These are phyloP conservation scores for Synergus itoensis DNA, from an alignment of 2,888 invertebrate species.

Conservation along the genomic window DNA sequence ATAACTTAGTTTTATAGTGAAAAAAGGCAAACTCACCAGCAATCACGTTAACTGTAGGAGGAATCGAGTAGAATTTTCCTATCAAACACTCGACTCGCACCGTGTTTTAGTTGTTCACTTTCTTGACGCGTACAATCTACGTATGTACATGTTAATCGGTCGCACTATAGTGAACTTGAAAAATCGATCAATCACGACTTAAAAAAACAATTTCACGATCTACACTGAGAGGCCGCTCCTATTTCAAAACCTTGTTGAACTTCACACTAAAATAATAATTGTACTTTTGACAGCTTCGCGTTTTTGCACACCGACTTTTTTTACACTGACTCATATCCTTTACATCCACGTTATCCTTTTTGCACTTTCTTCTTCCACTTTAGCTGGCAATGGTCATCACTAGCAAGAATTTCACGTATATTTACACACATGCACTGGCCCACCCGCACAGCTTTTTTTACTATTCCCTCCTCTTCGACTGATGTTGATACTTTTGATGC, in stretches of 20 bases:
- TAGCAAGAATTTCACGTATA: conserved; percentile 38
- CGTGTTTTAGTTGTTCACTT: conserved; percentile 44
- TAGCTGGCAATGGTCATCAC: background rate
- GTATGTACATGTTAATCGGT: conserved; percentile 47
- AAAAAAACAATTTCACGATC: background rate
- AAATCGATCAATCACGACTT: conserved; percentile 27
- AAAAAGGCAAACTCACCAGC: conserved; percentile 67
- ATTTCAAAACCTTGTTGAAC: conserved; percentile 28
- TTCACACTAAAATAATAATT: conserved; percentile 31
- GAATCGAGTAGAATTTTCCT: conserved; percentile 70
- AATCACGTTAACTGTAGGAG: conserved; percentile 74
- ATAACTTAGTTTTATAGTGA: background rate
- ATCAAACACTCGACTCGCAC: conserved; percentile 61
- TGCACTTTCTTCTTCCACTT: conserved; percentile 36
- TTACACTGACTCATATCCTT: conserved; percentile 32
- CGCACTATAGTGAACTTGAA: conserved; percentile 29
- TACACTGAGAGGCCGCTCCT: conserved; percentile 4
- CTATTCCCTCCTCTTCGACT: conserved; percentile 27
- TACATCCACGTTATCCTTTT: conserved; percentile 33
- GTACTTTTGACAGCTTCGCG: conserved; percentile 20
- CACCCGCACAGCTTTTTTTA: conserved; percentile 33
- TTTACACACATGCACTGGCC: conserved; percentile 30
- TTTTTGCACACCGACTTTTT: conserved; percentile 17
- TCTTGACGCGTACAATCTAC: conserved; percentile 61
- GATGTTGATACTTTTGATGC: background rate